Conservation (phyloP, 2,797 vertebrate genomes). For the Acanthurus tractus region DNA sequence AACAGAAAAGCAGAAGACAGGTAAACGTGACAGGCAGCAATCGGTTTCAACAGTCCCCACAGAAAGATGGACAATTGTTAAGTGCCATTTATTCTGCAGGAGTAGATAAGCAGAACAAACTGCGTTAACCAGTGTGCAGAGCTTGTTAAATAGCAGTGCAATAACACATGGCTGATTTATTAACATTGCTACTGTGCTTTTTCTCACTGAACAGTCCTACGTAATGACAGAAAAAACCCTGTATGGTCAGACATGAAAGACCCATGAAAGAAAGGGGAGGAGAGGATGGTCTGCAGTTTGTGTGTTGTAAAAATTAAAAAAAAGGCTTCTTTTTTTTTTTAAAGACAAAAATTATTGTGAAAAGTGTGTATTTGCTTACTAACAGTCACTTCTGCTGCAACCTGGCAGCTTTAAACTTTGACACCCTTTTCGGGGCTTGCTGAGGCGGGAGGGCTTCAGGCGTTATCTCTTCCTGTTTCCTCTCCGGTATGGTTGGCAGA, state of each 20-base stretch:
- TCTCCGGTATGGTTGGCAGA: constrained; percentile 93
- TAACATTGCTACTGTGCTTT: constrained; percentile 29
- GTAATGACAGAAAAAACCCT: background rate
- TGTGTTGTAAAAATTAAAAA: constrained; percentile 25
- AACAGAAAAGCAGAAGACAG: constrained; percentile 33
- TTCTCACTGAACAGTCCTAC: background rate
- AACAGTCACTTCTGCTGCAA: constrained; percentile 88
- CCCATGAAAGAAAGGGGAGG: background rate
- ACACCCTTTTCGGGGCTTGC: constrained; percentile 88
- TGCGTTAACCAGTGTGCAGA: constrained; percentile 1
- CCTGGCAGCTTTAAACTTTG: constrained; percentile 95
- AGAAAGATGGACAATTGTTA: constrained; percentile 9
- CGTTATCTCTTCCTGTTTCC: constrained; percentile 90
- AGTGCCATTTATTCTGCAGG: constrained; percentile 5
- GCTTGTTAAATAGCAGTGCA: constrained; percentile 19
- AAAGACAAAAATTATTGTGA: constrained; percentile 12
- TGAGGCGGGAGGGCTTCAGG: constrained; percentile 73
- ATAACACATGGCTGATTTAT: constrained; percentile 10
- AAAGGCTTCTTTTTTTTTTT: background rate
- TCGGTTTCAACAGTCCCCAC: constrained; percentile 13
- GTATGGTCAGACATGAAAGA: constrained; percentile 15
- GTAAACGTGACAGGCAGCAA: constrained; percentile 4
- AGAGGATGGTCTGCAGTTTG: background rate
- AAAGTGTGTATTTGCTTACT: background rate
- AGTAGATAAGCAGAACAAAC: constrained; percentile 7